Percentiles rank a stretch among this genome's conserved stretches.
These are phyloP conservation scores for Nemapogon koenigi DNA, from an alignment of 2,888 invertebrate species.

Conservation along the genomic window DNA sequence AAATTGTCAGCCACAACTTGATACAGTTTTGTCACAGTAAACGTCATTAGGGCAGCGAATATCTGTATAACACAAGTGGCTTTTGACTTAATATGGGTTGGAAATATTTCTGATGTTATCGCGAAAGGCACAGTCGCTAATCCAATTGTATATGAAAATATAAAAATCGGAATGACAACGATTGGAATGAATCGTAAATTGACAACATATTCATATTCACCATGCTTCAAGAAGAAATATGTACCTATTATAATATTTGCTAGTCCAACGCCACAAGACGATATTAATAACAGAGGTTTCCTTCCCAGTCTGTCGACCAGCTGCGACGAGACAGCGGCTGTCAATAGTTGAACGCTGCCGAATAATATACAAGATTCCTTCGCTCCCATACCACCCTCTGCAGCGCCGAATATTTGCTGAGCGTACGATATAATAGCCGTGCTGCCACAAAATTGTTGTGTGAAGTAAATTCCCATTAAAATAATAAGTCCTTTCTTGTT, in stretches of 20 bases:
- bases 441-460: constrained; percentile 68
- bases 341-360: constrained; percentile 58
- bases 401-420: constrained; percentile 67
- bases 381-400: constrained; percentile 50
- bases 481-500: constrained; percentile 66
- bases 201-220: constrained; percentile 44
- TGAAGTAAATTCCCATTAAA: constrained; percentile 65
- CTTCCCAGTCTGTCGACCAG: constrained; percentile 69
- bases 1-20: constrained; percentile 58
- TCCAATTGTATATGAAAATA: constrained; percentile 68
- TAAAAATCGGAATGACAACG: constrained; percentile 64
- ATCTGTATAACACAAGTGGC: constrained; percentile 70
- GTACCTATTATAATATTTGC: constrained; percentile 59
- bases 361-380: constrained; percentile 59
- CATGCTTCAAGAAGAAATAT: constrained; percentile 61
- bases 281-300: constrained; percentile 64
- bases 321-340: constrained; percentile 62
- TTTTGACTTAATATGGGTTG: constrained; percentile 67
- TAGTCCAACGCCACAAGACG: constrained; percentile 60
- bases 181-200: constrained; percentile 63
- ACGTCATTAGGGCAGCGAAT: constrained; percentile 64
- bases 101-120: constrained; percentile 69
- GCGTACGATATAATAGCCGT: constrained; percentile 66
- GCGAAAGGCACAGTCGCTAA: constrained; percentile 70
- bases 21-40: constrained; percentile 65